Evolutionary conservation across 2,888 invertebrate genomes (phyloP).

Genomic region (Eristalis pertinax): DNA sequence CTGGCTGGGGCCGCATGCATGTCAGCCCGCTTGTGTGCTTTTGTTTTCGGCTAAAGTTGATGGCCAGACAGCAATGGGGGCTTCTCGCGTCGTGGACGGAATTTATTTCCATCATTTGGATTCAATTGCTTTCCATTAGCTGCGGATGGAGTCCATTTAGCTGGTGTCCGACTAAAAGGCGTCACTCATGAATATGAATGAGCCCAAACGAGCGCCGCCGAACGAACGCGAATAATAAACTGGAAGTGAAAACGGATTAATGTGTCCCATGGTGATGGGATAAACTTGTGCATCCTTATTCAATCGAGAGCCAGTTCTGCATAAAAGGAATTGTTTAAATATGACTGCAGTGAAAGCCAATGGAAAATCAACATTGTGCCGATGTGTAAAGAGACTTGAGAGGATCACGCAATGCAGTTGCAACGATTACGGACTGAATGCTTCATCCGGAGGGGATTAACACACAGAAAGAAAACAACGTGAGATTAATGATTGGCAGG

Average conservation of each 20-base stretch:
- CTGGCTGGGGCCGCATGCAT: neutral
- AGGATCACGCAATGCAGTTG: neutral
- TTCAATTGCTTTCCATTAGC: constrained; percentile 29
- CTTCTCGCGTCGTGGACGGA: neutral
- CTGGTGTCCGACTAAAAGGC: constrained; percentile 5
- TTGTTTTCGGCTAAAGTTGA: neutral
- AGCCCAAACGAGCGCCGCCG: constrained; percentile 2
- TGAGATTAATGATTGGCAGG: no score
- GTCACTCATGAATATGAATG: constrained; percentile 44
- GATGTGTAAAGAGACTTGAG: neutral
- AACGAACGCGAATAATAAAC: neutral
- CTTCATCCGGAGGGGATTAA: no score
- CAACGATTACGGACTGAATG: no score
- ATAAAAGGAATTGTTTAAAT: neutral
- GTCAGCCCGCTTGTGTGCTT: neutral
- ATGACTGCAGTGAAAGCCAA: neutral
- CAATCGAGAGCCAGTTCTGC: neutral
- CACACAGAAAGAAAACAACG: no score
- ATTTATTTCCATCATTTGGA: constrained; percentile 21
- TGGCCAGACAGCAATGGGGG: neutral
- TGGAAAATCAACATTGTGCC: neutral
- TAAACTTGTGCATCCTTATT: neutral
- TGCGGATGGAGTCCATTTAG: constrained; percentile 27
- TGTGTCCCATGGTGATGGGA: neutral
- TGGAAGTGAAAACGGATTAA: neutral